Evolutionary conservation across 2,113 vertebrate genomes (phyloP).

Genomic region (Beaufortia kweichowensis): DNA sequence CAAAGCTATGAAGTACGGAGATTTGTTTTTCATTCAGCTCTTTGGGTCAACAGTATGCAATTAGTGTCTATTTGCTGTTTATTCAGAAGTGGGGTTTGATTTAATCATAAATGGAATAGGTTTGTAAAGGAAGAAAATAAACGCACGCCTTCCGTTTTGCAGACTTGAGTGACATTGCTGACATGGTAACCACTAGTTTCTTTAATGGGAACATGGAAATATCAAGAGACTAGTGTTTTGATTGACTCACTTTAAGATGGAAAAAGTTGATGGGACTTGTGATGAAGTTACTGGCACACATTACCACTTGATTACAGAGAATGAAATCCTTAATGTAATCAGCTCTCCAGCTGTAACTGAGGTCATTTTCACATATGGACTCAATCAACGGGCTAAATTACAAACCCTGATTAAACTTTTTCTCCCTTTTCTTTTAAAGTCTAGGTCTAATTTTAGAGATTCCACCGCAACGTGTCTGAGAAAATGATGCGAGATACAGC

Average conservation of each 20-base stretch:
- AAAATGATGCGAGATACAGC: constrained; percentile 38
- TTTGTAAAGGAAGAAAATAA: neutral
- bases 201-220: constrained; percentile 12
- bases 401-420: constrained; percentile 48
- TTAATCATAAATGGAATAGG: neutral
- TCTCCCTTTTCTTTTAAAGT: constrained; percentile 40
- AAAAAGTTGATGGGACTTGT: constrained; percentile 21
- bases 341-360: constrained; percentile 28
- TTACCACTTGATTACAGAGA: constrained; percentile 47
- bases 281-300: constrained; percentile 22
- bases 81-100: neutral
- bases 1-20: too few relatives aligned
- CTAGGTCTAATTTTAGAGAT: constrained; percentile 34
- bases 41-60: neutral
- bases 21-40: neutral
- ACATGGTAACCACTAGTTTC: neutral
- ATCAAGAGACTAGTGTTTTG: constrained; percentile 11
- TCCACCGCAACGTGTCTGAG: constrained; percentile 3
- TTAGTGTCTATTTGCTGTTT: neutral
- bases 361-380: constrained; percentile 38
- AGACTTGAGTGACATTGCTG: neutral
- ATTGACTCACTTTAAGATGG: constrained; percentile 24
- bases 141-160: neutral
- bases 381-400: constrained; percentile 37
- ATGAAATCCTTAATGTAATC: constrained; percentile 43